phyloP scores from a whole-genome alignment of 2,888 invertebrate genomes.

The Resseliella maxima region DNA sequence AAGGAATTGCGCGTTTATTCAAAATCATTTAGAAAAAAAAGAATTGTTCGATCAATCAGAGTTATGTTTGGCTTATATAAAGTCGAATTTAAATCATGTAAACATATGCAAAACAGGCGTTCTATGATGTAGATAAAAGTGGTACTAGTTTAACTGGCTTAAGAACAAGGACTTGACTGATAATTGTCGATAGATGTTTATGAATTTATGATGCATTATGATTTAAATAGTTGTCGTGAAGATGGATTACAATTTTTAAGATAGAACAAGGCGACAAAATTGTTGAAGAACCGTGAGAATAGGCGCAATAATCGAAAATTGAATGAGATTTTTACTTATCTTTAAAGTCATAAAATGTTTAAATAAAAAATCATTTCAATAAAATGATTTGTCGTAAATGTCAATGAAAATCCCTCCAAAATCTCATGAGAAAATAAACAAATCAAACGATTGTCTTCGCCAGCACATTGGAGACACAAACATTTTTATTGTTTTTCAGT shows the following conservation, averaged over 20 bases:
- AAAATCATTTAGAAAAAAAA: neutral
- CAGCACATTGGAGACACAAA: neutral
- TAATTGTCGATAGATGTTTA: slow-evolving; percentile 3
- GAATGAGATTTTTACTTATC: neutral
- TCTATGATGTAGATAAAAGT: slow-evolving; percentile 16
- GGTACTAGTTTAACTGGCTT: neutral
- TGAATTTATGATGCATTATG: neutral
- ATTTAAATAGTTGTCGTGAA: slow-evolving; percentile 29
- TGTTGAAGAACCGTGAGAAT: slow-evolving; percentile 17
- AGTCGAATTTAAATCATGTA: slow-evolving; percentile 38
- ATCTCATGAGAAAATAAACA: slow-evolving; percentile 53
- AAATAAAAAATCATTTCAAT: neutral
- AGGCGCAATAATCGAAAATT: too few species aligned
- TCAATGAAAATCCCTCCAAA: neutral
- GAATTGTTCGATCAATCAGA: neutral
- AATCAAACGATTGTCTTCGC: neutral
- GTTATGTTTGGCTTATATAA: slow-evolving; percentile 20
- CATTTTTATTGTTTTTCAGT: slow-evolving; percentile 23
- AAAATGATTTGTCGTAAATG: neutral
- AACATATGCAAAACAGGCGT: slow-evolving; percentile 42
- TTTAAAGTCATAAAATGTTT: neutral
- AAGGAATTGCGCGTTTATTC: neutral
- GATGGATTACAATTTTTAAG: neutral
- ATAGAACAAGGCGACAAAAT: neutral
- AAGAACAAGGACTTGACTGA: neutral